A percentile compares a stretch with the other conserved stretches of the same genome.
Evolutionary conservation across 2,797 vertebrate genomes (phyloP).

Genomic region (Fistularia commersonii): DNA sequence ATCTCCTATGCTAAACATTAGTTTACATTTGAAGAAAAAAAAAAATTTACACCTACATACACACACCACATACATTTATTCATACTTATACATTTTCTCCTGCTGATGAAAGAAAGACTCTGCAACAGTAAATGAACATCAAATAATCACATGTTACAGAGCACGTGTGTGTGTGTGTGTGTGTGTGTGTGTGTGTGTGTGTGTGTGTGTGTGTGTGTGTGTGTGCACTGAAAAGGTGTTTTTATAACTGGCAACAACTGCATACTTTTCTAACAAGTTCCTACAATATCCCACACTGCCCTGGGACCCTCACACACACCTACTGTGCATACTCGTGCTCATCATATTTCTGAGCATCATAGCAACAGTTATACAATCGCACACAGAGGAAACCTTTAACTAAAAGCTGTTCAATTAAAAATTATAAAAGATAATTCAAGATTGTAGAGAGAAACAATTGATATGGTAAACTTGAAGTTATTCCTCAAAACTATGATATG

Average conservation of each 20-base stretch:
- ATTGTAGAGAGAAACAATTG: too few species aligned
- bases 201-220: conserved; percentile 2
- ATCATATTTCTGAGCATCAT: neutral
- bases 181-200: neutral
- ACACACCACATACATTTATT: too few species aligned
- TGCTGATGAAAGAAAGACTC: too few species aligned
- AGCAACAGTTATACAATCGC: neutral
- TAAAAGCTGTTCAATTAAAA: too few species aligned
- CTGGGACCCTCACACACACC: conserved; percentile 31
- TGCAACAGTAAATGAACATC: neutral
- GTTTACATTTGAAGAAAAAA: too few species aligned
- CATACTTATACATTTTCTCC: too few species aligned
- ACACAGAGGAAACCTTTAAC: too few species aligned
- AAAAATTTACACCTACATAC: too few species aligned
- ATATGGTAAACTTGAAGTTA: too few species aligned
- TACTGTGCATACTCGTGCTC: conserved; percentile 17
- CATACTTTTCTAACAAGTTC: conserved; percentile 72
- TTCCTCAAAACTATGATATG: too few species aligned
- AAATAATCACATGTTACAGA: neutral
- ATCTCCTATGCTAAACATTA: too few species aligned
- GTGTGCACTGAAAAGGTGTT: neutral
- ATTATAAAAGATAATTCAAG: too few species aligned
- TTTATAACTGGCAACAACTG: neutral
- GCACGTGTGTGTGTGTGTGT: neutral
- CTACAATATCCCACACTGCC: conserved; percentile 55